Percentiles rank a stretch among this genome's conserved stretches.
Conservation (phyloP, 2,113 vertebrate species). For the Pseudopipra pipra region DNA sequence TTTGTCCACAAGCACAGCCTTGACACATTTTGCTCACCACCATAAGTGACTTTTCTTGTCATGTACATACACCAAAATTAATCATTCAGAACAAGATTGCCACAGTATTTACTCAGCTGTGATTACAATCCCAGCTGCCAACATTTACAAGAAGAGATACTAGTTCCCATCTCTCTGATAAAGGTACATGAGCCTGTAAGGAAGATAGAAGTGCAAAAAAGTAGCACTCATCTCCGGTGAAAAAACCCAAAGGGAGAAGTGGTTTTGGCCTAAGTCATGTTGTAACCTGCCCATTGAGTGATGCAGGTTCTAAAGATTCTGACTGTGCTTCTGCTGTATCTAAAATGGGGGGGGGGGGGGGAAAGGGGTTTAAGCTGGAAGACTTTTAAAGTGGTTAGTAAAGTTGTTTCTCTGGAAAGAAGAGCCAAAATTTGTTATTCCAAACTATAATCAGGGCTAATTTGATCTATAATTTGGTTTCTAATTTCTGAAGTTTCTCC, state of each 20-base stretch:
- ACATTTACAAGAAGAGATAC: neutral
- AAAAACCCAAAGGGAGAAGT: neutral
- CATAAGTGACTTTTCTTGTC: neutral
- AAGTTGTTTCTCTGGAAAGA: neutral
- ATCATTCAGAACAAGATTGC: neutral
- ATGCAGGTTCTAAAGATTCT: neutral
- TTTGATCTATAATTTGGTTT: neutral
- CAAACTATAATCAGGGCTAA: neutral
- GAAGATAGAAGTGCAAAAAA: neutral
- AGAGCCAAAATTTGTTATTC: neutral
- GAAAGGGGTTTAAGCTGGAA: neutral
- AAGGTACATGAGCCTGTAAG: neutral
- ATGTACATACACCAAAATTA: neutral
- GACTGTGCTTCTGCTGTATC: fast-evolving
- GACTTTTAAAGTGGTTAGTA: neutral
- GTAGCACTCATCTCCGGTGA: neutral
- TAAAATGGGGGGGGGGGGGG: neutral
- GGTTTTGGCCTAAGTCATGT: neutral
- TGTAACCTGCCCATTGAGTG: neutral
- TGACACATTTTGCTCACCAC: neutral
- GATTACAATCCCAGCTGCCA: neutral
- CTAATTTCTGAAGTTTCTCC: neutral
- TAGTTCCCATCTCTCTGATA: neutral
- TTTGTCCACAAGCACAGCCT: neutral
- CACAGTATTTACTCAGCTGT: neutral